Base-by-base conservation (phyloP, 92 coral and sea anemone genomes). In the Palythoa grandiflora region DNA sequence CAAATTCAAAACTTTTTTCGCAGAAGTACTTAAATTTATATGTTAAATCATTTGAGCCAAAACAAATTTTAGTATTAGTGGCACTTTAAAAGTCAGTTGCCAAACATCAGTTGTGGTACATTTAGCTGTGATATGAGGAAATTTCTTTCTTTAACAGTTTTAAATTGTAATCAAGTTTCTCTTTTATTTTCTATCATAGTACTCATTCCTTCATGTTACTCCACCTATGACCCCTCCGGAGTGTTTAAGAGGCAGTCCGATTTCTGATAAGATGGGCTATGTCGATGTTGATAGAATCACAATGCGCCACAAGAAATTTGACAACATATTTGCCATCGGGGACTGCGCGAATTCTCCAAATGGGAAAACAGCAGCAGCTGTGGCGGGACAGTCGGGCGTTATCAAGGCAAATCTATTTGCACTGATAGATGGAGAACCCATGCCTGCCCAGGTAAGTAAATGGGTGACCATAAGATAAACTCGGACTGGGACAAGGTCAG, bases 351-450 rank as follows among this genome's bases (percentile, higher is more conserved):
- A 97, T 78, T 94, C 99, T 6, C 99, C 99, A 19, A 97, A 97
- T 87, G 99, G 99, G 44, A 97, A 97, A 83, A 97, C 99, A 1
- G 99, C 98, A 9, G 99, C 99, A 36, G 99, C 99, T 7, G 99
- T 97, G 9, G 99, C 99, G n/a, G 99, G 99, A 5, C 99, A 97
- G 91, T 73, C 94, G 38, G 99, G 99, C 51, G 99, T 97, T 4
- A 83, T 95, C 84, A 95, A 95, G 88, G 87, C 91, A 35, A 97
- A 97, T 87, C 91, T 97, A 79, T 94, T 90, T 80, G 96, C 96
- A 6, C 89, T 92, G 3, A 50, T 97, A 3, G 96, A 95, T 28
- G 98, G 98, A 44, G 89, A 90, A n/a, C 91, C 95, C 16, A 94
- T 97, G 97, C 91, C 89, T 7, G 99, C 97, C 39, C 93, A 94